A percentile compares a stretch with the other conserved stretches of the same genome.
phyloP scores from a whole-genome alignment of 2,797 vertebrate species.

The Paramormyrops hopkinsi region DNA sequence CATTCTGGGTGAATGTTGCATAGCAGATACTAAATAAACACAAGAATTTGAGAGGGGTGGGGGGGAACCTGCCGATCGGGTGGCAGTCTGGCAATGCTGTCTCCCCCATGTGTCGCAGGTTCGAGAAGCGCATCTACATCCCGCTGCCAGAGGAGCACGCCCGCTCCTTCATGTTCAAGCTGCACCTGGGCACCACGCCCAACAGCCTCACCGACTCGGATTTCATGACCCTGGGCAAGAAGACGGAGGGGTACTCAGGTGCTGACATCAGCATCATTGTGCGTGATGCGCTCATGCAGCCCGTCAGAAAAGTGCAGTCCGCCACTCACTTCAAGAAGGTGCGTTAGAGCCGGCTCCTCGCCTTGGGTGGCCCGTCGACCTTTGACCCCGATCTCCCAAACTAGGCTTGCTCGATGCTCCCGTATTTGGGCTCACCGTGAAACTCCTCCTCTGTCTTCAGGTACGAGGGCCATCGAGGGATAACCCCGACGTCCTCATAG shows the following conservation, averaged over 20 bases:
- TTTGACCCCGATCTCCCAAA: not conserved
- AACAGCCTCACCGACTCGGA: conserved; percentile 72
- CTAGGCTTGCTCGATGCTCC: not conserved
- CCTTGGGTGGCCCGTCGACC: not conserved
- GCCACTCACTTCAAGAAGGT: conserved; percentile 96
- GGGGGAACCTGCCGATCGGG: not conserved
- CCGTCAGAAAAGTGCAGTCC: conserved; percentile 92
- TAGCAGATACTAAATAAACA: not conserved
- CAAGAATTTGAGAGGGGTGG: not conserved
- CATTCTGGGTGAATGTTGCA: not conserved
- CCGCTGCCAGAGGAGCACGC: conserved; percentile 91
- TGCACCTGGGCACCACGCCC: conserved; percentile 83
- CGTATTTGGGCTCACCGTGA: not conserved
- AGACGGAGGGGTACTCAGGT: conserved; percentile 84
- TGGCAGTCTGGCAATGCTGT: not conserved
- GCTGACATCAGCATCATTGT: conserved; percentile 92
- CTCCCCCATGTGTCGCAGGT: conserved; percentile 56
- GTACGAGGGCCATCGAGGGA: conserved; percentile 72
- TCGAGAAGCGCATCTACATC: conserved; percentile 98
- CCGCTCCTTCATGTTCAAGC: conserved; percentile 85
- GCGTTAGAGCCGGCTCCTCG: conserved; percentile 25
- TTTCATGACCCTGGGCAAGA: conserved; percentile 78
- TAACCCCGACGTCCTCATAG: conserved; percentile 64
- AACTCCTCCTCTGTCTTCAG: conserved; percentile 45
- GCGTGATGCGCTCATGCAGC: conserved; percentile 96